These are phyloP conservation scores for Nudaria mundana DNA, from an alignment of 2,888 invertebrate genomes.

Conservation along the genomic window DNA sequence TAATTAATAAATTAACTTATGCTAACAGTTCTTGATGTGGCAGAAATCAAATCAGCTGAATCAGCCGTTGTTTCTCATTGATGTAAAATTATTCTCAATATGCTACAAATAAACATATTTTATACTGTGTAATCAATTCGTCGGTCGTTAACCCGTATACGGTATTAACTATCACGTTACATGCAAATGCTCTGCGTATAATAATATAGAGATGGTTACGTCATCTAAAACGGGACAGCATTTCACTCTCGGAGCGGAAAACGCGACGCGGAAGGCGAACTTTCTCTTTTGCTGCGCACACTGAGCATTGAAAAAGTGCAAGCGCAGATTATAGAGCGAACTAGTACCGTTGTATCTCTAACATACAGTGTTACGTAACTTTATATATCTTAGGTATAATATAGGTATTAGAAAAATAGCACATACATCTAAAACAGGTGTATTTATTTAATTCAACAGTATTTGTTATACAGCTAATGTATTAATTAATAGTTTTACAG, in stretches of 20 bases:
- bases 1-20: too few relatives aligned
- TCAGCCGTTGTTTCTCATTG: too few relatives aligned
- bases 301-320: constrained; percentile 41
- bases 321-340: constrained; percentile 47
- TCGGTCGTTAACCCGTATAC: constrained; percentile 23
- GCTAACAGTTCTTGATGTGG: too few relatives aligned
- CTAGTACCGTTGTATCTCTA: constrained; percentile 35
- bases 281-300: constrained; percentile 74
- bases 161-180: constrained; percentile 27
- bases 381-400: constrained; percentile 16
- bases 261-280: constrained; percentile 77
- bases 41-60: too few relatives aligned
- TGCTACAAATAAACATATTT: too few relatives aligned
- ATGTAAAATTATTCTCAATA: too few relatives aligned
- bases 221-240: constrained; percentile 76
- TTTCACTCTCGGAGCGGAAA: constrained; percentile 79
- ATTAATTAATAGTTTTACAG: too few relatives aligned
- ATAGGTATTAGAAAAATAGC: constrained; percentile 18
- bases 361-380: constrained; percentile 33
- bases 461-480: too few relatives aligned
- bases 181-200: constrained; percentile 41
- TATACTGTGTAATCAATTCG: too few relatives aligned
- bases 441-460: too few relatives aligned
- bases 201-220: constrained; percentile 63
- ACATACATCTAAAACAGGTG: constrained; percentile 16